Evolutionary conservation across 1,140 invertebrate genomes (phyloP).

Genomic region (Diachasma alloeum): DNA sequence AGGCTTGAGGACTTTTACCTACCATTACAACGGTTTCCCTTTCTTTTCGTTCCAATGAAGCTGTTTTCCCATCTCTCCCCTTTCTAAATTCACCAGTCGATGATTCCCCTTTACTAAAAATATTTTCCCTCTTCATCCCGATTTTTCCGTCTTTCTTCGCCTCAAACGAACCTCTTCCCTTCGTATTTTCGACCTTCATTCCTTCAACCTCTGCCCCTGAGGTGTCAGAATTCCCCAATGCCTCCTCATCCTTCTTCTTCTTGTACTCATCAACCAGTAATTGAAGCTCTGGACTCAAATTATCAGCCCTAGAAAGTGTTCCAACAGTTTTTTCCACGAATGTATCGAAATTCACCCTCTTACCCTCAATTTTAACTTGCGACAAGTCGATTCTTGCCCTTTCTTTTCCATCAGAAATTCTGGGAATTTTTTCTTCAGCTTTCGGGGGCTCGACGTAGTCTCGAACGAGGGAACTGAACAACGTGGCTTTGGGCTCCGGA

Average conservation of each 20-base stretch:
- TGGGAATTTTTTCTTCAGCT: neutral
- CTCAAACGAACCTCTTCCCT: no score
- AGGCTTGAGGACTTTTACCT: no score
- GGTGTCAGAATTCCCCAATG: neutral
- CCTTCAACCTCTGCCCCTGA: neutral
- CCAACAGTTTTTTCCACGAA: constrained; percentile 36
- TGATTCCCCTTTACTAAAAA: no score
- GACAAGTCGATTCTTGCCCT: neutral
- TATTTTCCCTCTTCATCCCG: no score
- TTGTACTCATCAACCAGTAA: constrained; percentile 23
- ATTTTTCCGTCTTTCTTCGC: no score
- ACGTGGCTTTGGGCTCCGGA: constrained; percentile 46
- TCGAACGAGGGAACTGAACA: constrained; percentile 40
- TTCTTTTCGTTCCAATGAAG: no score
- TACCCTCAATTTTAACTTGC: neutral
- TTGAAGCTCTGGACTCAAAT: constrained; percentile 2
- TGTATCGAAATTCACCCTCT: constrained; percentile 15
- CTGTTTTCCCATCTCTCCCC: neutral
- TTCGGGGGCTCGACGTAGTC: constrained; percentile 6
- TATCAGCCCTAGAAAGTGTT: neutral
- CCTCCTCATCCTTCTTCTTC: neutral
- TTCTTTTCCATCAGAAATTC: neutral
- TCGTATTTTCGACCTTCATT: neutral
- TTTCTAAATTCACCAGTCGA: no score
- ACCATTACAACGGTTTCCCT: no score